Base-by-base conservation (phyloP, 2,888 invertebrate genomes). In the Parnassius glacialis region DNA sequence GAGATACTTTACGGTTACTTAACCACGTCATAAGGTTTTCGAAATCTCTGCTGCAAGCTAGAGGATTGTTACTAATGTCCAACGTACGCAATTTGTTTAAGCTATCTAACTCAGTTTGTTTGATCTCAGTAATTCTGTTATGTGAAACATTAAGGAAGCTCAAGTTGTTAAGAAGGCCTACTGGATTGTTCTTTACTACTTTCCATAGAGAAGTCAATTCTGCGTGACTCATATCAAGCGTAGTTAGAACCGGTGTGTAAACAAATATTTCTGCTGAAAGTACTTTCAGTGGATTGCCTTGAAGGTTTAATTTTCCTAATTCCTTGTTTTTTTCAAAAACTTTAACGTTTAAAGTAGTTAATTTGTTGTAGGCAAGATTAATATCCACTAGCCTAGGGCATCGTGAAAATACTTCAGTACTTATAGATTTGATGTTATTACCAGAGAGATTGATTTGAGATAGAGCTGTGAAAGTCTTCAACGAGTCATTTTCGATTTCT, bases 221-320 rank as follows among this genome's bases (percentile, higher is more conserved):
- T 68, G 95, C 94, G 74, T 94, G 93, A 77, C 95, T 96, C 59
- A 95, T 93, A 74, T 96, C 95, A 59, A 97, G 82, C 74, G 93
- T 93, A 42, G 92, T 92, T 34, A 96, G 87, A 67, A 92, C 87
- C 7, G 92, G 92, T 45, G 94, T 93, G 61, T 93, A 87, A 63
- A 93, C 74, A 81, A 96, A 96, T 2, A 95, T 90, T 62, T 94
- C 92, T 2, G 94, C 93, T 59, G 95, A 94, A 3, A 97, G 78
- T 10, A 92, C 92, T 66, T 92, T 92, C 64, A 96, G 86, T 1
- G 94, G 94, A 82, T 96, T 97, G 12, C 95, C 94, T 68, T 95
- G 94, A 52, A 97, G 90, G 74, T 93, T 94, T 11, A 96, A 82
- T 80, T 92, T 94, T 41, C 87, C 93, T 63, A 96, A 85, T 66